Percentiles rank a stretch among this genome's conserved stretches.
These are phyloP conservation scores for Ctenochaetus hawaiiensis DNA, from an alignment of 2,797 vertebrate species.

Conservation along the genomic window DNA sequence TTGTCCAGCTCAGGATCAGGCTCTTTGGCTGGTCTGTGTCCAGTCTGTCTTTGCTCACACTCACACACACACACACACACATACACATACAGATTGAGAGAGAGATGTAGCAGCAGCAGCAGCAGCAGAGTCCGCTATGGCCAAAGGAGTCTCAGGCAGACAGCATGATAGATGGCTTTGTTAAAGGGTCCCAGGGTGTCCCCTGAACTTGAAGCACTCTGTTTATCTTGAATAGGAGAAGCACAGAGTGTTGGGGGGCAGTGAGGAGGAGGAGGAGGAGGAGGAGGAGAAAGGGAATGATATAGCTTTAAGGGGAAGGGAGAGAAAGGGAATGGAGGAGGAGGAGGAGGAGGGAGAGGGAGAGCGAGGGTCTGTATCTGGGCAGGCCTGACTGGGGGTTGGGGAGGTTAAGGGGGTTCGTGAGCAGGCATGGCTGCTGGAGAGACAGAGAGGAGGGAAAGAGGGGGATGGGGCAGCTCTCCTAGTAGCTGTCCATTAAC, in stretches of 20 bases:
- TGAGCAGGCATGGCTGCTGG: conserved; percentile 74
- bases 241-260: conserved; percentile 91
- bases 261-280: conserved; percentile 26
- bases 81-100: conserved; percentile 69
- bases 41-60: conserved; percentile 58
- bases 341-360: conserved; percentile 59
- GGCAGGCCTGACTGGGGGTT: conserved; percentile 80
- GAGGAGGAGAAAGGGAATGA: conserved; percentile 74
- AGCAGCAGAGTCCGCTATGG: conserved; percentile 81
- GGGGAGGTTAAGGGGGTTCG: conserved; percentile 81
- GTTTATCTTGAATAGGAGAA: conserved; percentile 99
- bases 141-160: conserved; percentile 84
- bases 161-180: conserved; percentile 90
- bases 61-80: conserved; percentile 35
- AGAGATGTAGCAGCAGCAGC: conserved; percentile 84
- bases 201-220: conserved; percentile 99
- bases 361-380: conserved; percentile 75
- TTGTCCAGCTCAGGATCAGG: conserved; percentile 65
- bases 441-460: conserved; percentile 49
- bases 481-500: conserved; percentile 95
- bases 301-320: conserved; percentile 77
- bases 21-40: conserved; percentile 52
- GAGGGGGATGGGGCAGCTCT: conserved; percentile 63
- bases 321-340: conserved; percentile 63
- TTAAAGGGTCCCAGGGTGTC: conserved; percentile 97